Conservation (phyloP, 2,113 vertebrate genomes). For the Tachuris rubrigastra region DNA sequence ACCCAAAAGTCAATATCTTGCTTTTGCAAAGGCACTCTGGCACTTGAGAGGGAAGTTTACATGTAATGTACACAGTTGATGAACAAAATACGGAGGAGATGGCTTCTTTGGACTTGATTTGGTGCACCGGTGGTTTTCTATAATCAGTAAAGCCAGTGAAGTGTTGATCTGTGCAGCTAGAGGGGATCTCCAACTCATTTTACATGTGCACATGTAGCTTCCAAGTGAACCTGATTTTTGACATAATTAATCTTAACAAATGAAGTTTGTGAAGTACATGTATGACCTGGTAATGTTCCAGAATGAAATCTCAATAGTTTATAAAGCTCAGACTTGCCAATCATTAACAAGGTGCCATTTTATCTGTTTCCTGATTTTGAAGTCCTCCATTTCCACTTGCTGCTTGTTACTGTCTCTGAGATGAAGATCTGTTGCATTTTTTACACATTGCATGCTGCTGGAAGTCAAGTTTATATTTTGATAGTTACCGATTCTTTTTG, state of each 20-base stretch:
- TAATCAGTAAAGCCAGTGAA: background rate
- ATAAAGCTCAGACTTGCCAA: background rate
- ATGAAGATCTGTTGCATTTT: background rate
- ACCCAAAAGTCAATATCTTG: conserved; percentile 57
- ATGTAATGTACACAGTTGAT: conserved; percentile 26
- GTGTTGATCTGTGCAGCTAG: background rate
- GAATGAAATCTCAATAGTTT: background rate
- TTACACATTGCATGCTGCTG: background rate
- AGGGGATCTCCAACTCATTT: background rate
- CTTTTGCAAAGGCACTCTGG: conserved; percentile 47
- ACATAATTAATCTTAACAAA: background rate
- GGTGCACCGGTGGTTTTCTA: background rate
- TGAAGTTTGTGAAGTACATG: background rate
- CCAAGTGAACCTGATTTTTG: background rate
- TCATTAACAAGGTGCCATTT: background rate
- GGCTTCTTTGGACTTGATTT: background rate
- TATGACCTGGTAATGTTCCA: background rate
- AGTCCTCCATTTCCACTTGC: background rate
- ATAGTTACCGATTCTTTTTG: background rate
- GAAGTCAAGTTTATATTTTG: background rate
- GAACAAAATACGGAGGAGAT: background rate
- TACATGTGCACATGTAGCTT: background rate
- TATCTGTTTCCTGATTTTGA: background rate
- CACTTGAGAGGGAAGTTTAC: conserved; percentile 44
- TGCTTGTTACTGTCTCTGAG: background rate